Evolutionary conservation across 2,797 vertebrate genomes (phyloP).

Genomic region (Dendrocincla tyrannina): DNA sequence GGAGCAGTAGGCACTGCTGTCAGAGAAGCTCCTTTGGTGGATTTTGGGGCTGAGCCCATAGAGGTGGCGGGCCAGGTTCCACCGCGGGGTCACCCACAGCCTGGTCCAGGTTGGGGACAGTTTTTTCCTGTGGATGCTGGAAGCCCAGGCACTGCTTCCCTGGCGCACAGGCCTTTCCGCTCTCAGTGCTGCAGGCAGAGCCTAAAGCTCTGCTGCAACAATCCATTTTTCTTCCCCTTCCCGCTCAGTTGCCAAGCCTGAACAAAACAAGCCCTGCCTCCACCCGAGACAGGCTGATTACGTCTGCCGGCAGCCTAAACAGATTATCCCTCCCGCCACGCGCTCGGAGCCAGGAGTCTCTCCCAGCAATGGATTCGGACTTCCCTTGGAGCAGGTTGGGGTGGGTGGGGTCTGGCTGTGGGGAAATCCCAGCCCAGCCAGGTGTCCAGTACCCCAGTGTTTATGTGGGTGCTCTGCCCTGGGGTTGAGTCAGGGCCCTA

Average conservation of each 20-base stretch:
- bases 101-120: background rate
- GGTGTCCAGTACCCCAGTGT: background rate
- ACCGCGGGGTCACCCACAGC: background rate
- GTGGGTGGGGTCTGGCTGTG: background rate
- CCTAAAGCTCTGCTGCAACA: background rate
- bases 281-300: constrained; percentile 52
- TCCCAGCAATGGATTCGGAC: background rate
- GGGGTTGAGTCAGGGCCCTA: background rate
- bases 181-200: background rate
- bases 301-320: constrained; percentile 48
- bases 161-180: background rate
- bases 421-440: background rate
- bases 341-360: background rate
- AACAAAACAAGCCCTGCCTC: constrained; percentile 50
- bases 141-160: background rate
- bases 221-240: background rate
- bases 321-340: constrained; percentile 15
- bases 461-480: fast-evolving
- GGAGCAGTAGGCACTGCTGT: background rate
- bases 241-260: constrained; percentile 28
- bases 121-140: background rate
- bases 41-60: background rate
- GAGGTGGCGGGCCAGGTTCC: background rate
- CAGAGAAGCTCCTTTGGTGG: background rate
- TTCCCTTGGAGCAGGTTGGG: background rate